phyloP scores from a whole-genome alignment of 2,797 vertebrate species.

The Chloroceryle inda region DNA sequence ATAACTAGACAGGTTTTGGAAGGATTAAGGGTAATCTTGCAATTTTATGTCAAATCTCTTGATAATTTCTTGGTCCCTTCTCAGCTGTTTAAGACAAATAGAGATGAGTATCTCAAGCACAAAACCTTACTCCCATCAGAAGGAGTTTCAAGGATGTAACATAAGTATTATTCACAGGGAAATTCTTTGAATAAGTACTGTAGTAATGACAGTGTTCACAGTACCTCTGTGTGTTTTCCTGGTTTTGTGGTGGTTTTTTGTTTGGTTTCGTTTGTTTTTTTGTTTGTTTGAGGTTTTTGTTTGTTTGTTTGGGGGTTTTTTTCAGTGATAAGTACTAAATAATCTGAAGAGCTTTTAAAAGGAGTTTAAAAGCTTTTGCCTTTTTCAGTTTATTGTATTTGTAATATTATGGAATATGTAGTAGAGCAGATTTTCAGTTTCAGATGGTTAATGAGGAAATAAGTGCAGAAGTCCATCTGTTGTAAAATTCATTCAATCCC shows the following conservation, averaged over 20 bases:
- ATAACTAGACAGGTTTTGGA: background rate
- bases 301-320: background rate
- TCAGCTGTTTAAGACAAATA: background rate
- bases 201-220: background rate
- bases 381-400: background rate
- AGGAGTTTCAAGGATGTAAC: background rate
- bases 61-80: background rate
- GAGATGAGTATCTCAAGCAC: background rate
- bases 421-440: background rate
- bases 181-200: background rate
- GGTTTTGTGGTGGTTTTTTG: background rate
- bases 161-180: background rate
- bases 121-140: background rate
- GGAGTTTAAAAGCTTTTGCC: rapidly evolving
- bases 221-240: background rate
- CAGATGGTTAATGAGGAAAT: background rate
- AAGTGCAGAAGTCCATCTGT: background rate
- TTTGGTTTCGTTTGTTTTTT: too few species aligned
- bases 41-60: background rate
- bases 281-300: background rate
- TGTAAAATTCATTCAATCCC: background rate
- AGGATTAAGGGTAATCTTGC: background rate
- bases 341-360: background rate
- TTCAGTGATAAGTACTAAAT: background rate
- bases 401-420: background rate